Evolutionary conservation across 2,888 invertebrate species (phyloP), one percentile per base, ranked within the genome.

Genomic region (Lagria hirta): DNA sequence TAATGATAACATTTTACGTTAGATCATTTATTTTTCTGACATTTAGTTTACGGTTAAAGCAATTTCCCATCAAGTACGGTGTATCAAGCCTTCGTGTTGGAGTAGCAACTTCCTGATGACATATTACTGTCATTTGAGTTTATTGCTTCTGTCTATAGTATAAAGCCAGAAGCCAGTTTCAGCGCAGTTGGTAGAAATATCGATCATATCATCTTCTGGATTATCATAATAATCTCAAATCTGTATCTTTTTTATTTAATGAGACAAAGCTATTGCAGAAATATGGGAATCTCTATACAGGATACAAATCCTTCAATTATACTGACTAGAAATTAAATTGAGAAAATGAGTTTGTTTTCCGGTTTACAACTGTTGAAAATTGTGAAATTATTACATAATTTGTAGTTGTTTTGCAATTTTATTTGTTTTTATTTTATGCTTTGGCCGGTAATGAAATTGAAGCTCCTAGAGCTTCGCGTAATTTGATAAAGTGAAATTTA

Each of bases 401-500:
- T 37, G 16, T 5, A 13, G 8, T 27, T 27, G 10, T 32, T 18
- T n/a, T 14, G 28, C 10, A 28, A 28, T 30, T 30, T 14, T n/a
- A 18, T 18, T 18, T 14, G 21, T 34, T 23, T 23, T 34, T 34
- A 18, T 20, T 6, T 32, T n/a, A 21, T 20, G 29, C 29, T 23
- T n/a, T 13, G 11, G 18, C 20, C 16, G 18, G 5, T 37, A 38
- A 38, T 38, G 41, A 32, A 41, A 33, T 11, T 11, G 23, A 30
- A 16, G 24, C 13, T 43, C 29, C 26, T 43, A 35, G 34, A 29
- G 42, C 42, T 43, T 35, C 42, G 14, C 28, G 35, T 43, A 43
- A 43, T 35, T 43, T 34, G 35, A 43, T 43, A 34, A 43, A 18
- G 16, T 33, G 42, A 43, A 43, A 43, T 23, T 18, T 35, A 23